Base-by-base conservation (phyloP, 2,113 vertebrate species). In the Isurus oxyrinchus region DNA sequence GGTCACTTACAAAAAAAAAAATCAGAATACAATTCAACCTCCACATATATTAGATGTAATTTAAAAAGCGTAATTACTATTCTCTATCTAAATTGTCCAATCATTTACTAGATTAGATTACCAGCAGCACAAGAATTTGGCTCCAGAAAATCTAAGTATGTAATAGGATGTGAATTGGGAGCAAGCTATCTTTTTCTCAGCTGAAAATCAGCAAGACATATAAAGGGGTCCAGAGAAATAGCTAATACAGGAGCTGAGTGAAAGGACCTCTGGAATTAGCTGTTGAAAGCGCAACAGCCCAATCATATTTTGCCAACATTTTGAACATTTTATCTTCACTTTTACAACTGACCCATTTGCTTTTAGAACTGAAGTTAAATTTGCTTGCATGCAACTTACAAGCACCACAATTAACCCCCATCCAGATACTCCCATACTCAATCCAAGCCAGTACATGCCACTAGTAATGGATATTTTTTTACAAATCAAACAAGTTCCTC, bases 61-160 rank as follows among this genome's bases (percentile, higher is more conserved):
- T 61, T 3, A 19, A 8, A n/a, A 66, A 40, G 0, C 7, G 40
- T 23, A 25, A 90, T 55, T 91, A 35, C 31, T 16, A 91, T 31
- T 7, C 49, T 59, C 88, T 5, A 55, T 35, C 11, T 35, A 91
- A 91, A 31, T n/a, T 91, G 88, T 14, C 27, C 88, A 91, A 35
- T 59, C 3, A 0, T 91, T 91, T 13, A 53, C 5, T 55, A 91
- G 31, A 27, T 5, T 59, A 3, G 19, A 87, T 87, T 87, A 53
- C 2, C 72, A 76, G 7, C 8, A 0, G 72, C 31, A 76, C 25
- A 76, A 10, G 31, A 76, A 76, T 76, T 35, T 76, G 72, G 8
- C 31, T 31, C 72, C 27, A 35, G 40, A 49, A 44, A 21, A 23
- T 44, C 5, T 97, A 97, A 97, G 96, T 97, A 97, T 96, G 53